phyloP scores from a whole-genome alignment of 1,140 invertebrate genomes.

The Trichonephila clavata region DNA sequence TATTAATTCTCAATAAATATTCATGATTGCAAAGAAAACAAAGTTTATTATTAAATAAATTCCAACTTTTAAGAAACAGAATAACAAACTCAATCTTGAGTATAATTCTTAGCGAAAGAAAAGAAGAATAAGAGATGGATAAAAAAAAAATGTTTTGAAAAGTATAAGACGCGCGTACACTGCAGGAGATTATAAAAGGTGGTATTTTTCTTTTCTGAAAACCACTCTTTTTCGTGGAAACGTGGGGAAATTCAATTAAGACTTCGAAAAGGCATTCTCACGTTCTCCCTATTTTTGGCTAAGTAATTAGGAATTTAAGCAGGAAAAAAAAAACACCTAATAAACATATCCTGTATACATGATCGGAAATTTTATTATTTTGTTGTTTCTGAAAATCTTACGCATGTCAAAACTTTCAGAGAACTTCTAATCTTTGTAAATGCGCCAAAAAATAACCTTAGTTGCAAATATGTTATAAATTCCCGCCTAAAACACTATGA shows the following conservation, averaged over 20 bases:
- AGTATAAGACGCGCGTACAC: not conserved
- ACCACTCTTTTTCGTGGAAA: not conserved
- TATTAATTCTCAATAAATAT: too few species aligned
- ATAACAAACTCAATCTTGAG: too few species aligned
- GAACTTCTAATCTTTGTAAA: not conserved
- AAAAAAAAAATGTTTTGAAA: not conserved
- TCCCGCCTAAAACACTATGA: not conserved
- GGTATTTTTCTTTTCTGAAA: not conserved
- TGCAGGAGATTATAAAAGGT: not conserved
- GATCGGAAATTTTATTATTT: not conserved
- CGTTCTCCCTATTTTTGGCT: not conserved
- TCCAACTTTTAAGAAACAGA: too few species aligned
- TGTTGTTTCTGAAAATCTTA: not conserved
- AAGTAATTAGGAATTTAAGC: not conserved
- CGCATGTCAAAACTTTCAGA: not conserved
- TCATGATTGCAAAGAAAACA: too few species aligned
- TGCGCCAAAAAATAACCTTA: not conserved
- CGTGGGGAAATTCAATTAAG: slow-evolving; percentile 15
- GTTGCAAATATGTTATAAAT: not conserved
- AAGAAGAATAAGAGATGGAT: too few species aligned
- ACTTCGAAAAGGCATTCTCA: not conserved
- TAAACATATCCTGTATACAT: not conserved
- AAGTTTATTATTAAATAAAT: too few species aligned
- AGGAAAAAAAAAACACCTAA: not conserved
- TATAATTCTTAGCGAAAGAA: too few species aligned